These are phyloP conservation scores for Ciconia nigra DNA, from an alignment of 2,797 vertebrate species.

Conservation along the genomic window DNA sequence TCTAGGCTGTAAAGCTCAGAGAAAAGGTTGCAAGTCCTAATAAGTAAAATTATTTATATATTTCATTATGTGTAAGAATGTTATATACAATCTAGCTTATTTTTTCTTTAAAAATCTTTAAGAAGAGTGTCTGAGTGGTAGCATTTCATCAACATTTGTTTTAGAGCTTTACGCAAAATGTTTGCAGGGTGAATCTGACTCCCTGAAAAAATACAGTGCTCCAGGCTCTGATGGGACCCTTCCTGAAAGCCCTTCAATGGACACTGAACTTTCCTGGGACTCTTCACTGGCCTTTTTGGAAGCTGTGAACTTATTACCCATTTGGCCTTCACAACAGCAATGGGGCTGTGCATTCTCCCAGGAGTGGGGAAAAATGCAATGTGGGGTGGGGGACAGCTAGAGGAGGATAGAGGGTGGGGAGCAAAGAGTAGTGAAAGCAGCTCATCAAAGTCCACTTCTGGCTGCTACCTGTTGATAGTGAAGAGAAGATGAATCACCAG, in stretches of 20 bases:
- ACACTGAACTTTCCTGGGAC: background rate
- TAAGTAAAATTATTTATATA: background rate
- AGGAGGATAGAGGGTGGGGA: background rate
- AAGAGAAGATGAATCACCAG: conserved; percentile 82
- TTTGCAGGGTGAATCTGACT: background rate
- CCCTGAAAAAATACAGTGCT: background rate
- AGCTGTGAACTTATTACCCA: background rate
- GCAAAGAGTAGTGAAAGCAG: conserved; percentile 50
- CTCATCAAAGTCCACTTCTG: conserved; percentile 71
- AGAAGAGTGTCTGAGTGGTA: background rate
- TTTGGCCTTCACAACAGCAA: background rate
- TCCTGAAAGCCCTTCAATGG: background rate
- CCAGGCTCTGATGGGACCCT: background rate
- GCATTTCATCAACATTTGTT: background rate
- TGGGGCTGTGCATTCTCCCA: background rate
- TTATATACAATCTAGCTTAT: background rate
- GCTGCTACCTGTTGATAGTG: conserved; percentile 80
- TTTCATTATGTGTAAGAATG: background rate
- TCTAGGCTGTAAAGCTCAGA: background rate
- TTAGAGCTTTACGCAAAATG: background rate
- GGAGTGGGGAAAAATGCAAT: background rate
- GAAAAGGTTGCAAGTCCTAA: background rate
- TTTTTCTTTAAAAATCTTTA: background rate
- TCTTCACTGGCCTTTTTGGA: background rate
- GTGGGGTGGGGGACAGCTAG: background rate